A percentile compares a stretch with the other conserved stretches of the same genome.
phyloP scores from a whole-genome alignment of 2,888 invertebrate species.

The Drosophila quinaria region DNA sequence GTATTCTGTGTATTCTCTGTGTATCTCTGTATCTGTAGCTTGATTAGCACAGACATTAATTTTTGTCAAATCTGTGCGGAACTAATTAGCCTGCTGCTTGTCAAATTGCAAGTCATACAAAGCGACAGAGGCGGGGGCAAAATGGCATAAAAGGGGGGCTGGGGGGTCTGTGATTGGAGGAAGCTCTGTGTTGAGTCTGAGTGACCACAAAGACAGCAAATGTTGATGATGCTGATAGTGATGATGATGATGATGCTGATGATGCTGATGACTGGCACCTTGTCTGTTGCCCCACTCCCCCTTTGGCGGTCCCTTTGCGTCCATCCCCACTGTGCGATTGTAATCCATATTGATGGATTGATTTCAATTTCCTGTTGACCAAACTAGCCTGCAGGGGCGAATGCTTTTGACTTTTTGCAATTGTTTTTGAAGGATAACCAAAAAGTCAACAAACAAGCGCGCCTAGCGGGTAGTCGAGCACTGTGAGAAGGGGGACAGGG shows the following conservation, averaged over 20 bases:
- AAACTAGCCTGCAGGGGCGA: conserved; percentile 30
- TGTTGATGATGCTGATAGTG: conserved; percentile 41
- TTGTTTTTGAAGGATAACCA: conserved; percentile 65
- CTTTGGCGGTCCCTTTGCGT: not conserved
- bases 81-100: conserved; percentile 80
- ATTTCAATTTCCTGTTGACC: conserved; percentile 85
- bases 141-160: not conserved
- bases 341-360: conserved; percentile 86
- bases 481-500: not conserved
- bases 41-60: conserved; percentile 70
- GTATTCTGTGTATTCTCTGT: conserved; percentile 4
- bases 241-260: conserved; percentile 11
- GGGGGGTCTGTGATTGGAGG: not conserved
- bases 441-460: conserved; percentile 58
- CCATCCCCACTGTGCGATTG: conserved; percentile 55
- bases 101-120: conserved; percentile 80
- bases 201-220: conserved; percentile 55
- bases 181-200: conserved; percentile 18
- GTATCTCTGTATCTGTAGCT: conserved; percentile 29
- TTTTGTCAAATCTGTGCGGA: conserved; percentile 81
- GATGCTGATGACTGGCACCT: conserved; percentile 74
- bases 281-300: conserved; percentile 9
- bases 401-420: conserved; percentile 60
- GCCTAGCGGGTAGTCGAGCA: not conserved
- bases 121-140: conserved; percentile 8